phyloP scores from a whole-genome alignment of 2,113 vertebrate species.

The Bos indicus region DNA sequence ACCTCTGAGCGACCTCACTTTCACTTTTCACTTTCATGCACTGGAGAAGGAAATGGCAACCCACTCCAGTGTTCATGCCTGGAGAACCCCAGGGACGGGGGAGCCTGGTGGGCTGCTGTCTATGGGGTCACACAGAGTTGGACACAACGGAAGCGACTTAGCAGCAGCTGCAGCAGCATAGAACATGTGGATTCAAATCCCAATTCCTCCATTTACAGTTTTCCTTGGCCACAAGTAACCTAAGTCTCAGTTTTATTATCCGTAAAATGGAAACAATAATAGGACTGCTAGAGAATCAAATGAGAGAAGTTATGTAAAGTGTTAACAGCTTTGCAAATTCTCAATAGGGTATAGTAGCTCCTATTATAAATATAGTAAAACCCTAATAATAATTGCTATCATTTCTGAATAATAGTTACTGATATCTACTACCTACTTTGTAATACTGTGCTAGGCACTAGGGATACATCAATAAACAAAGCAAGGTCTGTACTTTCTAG shows the following conservation, averaged over 20 bases:
- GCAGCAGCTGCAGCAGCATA: background rate
- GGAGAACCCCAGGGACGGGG: too few species aligned
- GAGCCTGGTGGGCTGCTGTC: too few species aligned
- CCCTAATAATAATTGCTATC: background rate
- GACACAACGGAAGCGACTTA: accelerated
- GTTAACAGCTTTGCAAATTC: background rate
- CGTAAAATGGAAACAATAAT: background rate
- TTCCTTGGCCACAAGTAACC: background rate
- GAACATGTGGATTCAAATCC: background rate
- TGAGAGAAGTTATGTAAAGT: background rate
- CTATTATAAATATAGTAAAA: background rate
- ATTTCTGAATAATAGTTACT: background rate
- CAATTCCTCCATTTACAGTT: background rate
- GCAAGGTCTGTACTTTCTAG: background rate
- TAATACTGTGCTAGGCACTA: background rate
- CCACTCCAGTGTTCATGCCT: too few species aligned
- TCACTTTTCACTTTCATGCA: too few species aligned
- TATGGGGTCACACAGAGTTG: too few species aligned
- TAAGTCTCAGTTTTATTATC: background rate
- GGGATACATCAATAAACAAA: background rate
- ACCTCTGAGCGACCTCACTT: too few species aligned
- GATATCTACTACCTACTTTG: background rate
- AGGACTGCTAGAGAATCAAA: background rate
- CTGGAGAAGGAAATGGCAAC: too few species aligned
- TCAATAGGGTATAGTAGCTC: background rate